Evolutionary conservation across 2,888 invertebrate species (phyloP).

Genomic region (Cheiracanthium punctorium): DNA sequence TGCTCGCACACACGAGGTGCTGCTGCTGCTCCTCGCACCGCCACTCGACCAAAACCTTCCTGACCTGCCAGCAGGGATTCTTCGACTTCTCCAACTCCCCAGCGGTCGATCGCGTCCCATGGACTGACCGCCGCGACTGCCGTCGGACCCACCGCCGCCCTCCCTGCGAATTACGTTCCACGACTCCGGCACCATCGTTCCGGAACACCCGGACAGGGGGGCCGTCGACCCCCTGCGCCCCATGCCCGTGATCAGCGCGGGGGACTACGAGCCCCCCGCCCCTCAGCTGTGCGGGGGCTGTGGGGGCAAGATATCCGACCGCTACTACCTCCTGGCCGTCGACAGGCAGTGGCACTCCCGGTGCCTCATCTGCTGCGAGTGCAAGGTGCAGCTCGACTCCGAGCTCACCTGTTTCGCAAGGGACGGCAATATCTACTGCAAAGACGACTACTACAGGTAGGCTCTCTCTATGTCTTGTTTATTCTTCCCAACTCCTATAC

Average conservation of each 20-base stretch:
- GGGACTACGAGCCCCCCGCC: constrained; percentile 59
- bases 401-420: constrained; percentile 94
- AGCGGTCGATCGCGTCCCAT: background rate
- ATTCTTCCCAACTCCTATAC: too few relatives aligned
- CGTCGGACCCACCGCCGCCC: background rate
- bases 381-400: constrained; percentile 90
- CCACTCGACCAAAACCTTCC: too few relatives aligned
- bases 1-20: too few relatives aligned
- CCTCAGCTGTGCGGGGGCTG: constrained; percentile 86
- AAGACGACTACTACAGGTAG: constrained; percentile 97
- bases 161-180: background rate
- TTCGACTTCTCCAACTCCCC: too few relatives aligned
- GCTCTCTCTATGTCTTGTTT: too few relatives aligned
- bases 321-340: constrained; percentile 92
- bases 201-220: constrained; percentile 9
- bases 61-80: too few relatives aligned
- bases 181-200: background rate
- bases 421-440: constrained; percentile 96
- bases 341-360: constrained; percentile 95
- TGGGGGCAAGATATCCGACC: constrained; percentile 89
- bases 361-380: constrained; percentile 93
- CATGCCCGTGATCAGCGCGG: constrained; percentile 69
- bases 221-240: background rate
- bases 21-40: too few relatives aligned
- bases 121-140: background rate